Conservation (phyloP, 2,888 invertebrate species). For the Cordilura impudica region DNA sequence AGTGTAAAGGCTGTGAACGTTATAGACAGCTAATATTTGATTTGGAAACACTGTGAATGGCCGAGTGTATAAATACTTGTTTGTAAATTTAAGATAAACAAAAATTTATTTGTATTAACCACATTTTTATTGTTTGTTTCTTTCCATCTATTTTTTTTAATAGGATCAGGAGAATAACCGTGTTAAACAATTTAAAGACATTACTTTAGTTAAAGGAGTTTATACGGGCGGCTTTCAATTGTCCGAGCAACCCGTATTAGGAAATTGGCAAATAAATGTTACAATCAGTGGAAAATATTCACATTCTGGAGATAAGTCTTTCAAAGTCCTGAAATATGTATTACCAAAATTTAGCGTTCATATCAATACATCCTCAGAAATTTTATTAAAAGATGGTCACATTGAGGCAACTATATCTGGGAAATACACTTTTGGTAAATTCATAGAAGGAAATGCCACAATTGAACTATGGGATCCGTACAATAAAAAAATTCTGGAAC, state of each 20-base stretch:
- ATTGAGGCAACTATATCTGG: conserved; percentile 16
- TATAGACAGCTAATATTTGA: too few species aligned
- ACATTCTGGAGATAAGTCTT: conserved; percentile 55
- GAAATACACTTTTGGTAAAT: conserved; percentile 33
- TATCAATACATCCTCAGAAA: conserved; percentile 17
- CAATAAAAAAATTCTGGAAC: neutral
- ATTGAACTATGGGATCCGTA: neutral
- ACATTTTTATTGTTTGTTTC: too few species aligned
- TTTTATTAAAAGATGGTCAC: neutral
- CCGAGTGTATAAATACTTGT: too few species aligned
- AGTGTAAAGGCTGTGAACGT: too few species aligned
- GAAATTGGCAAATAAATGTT: conserved; percentile 90
- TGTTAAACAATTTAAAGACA: conserved; percentile 87
- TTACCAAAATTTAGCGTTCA: conserved; percentile 64
- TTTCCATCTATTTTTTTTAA: conserved; percentile 14
- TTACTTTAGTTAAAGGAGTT: conserved; percentile 84
- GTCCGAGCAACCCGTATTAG: conserved; percentile 88
- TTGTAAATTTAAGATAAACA: too few species aligned
- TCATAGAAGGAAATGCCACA: conserved; percentile 24
- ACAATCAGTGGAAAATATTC: conserved; percentile 65
- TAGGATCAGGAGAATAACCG: conserved; percentile 82
- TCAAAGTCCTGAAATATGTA: conserved; percentile 63
- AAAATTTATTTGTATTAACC: too few species aligned
- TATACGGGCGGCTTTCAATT: conserved; percentile 86
- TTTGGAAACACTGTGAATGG: too few species aligned